These are phyloP conservation scores for Glaucopsyche alexis DNA, from an alignment of 2,888 invertebrate genomes.

Conservation along the genomic window DNA sequence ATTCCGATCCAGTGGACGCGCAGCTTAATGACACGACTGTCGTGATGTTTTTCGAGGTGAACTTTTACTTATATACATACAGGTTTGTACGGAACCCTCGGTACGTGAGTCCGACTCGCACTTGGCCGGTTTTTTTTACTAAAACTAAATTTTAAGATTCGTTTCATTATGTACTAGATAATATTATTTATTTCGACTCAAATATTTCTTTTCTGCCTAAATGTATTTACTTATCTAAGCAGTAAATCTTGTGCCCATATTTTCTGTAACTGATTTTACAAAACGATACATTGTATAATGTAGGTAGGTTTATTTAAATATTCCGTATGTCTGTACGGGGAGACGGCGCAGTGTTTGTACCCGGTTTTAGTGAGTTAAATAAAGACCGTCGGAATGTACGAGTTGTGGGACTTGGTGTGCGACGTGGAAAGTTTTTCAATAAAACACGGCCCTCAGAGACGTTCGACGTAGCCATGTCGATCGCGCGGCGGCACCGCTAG, in stretches of 20 bases:
- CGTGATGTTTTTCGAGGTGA: no score
- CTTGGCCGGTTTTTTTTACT: not conserved
- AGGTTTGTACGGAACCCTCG: no score
- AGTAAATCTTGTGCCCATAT: no score
- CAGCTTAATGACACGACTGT: no score
- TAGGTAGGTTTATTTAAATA: slow-evolving; percentile 25
- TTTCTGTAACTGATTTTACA: not conserved
- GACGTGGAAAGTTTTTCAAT: slow-evolving; percentile 73
- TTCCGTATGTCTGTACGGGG: slow-evolving; percentile 19
- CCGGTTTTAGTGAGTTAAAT: slow-evolving; percentile 33
- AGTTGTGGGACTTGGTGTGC: slow-evolving; percentile 49
- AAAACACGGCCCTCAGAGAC: slow-evolving; percentile 74
- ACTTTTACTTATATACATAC: no score
- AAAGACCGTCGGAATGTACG: slow-evolving; percentile 43
- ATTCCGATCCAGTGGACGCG: no score
- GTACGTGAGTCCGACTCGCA: no score
- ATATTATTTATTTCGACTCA: no score
- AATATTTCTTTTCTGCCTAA: no score
- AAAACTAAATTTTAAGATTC: no score
- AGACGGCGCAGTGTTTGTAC: slow-evolving; percentile 32
- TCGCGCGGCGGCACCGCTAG: slow-evolving; percentile 49
- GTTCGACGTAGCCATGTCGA: slow-evolving; percentile 56
- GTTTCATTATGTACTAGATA: no score
- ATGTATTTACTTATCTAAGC: no score
- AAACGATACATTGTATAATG: not conserved